A percentile compares a stretch with the other conserved stretches of the same genome.
phyloP scores from a whole-genome alignment of 1,140 invertebrate genomes.

The Lysiphlebus fabarum region DNA sequence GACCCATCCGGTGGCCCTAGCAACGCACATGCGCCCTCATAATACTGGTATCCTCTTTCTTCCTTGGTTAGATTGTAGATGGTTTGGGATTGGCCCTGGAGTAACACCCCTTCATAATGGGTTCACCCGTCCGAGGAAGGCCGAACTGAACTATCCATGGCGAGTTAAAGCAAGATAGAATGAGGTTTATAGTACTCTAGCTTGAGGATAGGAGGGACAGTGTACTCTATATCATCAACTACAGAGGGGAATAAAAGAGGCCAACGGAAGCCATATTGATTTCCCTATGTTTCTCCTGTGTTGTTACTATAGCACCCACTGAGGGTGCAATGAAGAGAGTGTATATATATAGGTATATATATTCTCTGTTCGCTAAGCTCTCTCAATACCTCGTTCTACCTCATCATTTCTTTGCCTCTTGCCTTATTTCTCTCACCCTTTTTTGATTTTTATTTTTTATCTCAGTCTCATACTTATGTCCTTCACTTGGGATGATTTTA shows the following conservation, averaged over 20 bases:
- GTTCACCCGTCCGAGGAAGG: constrained; percentile 53
- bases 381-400: not conserved
- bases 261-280: constrained; percentile 58
- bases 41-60: constrained; percentile 24
- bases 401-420: too few relatives aligned
- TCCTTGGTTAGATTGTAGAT: constrained; percentile 40
- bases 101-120: constrained; percentile 58
- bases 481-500: too few relatives aligned
- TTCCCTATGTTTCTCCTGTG: constrained; percentile 57
- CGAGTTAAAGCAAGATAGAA: constrained; percentile 16
- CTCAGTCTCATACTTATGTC: too few relatives aligned
- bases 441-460: too few relatives aligned
- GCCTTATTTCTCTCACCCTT: too few relatives aligned
- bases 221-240: constrained; percentile 19
- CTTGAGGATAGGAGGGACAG: constrained; percentile 19
- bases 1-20: constrained; percentile 53
- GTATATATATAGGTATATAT: constrained; percentile 3
- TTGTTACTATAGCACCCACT: constrained; percentile 55
- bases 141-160: constrained; percentile 32
- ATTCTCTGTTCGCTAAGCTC: constrained; percentile 24
- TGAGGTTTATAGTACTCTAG: constrained; percentile 14
- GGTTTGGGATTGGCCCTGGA: constrained; percentile 55
- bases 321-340: constrained; percentile 44
- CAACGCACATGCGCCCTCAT: constrained; percentile 56
- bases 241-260: constrained; percentile 44